These are phyloP conservation scores for Podarcis cretensis DNA, from an alignment of 2,113 vertebrate genomes.

Conservation along the genomic window DNA sequence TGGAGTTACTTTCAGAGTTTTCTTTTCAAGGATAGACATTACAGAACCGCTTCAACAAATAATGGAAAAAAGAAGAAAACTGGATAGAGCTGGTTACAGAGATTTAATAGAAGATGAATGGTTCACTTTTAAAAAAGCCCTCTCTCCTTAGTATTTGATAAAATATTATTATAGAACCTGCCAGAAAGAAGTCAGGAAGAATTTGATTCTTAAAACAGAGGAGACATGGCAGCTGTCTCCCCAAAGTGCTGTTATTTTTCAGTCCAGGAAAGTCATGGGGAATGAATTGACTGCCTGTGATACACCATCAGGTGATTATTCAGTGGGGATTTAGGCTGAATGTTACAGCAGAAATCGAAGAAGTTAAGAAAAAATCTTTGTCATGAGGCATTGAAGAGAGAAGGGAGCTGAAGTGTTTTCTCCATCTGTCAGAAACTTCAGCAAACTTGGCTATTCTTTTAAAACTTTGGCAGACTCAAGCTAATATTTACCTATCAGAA, in stretches of 20 bases:
- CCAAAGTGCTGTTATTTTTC: background rate
- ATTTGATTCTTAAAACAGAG: background rate
- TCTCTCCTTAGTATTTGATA: background rate
- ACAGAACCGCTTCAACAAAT: background rate
- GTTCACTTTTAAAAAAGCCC: background rate
- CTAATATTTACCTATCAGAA: background rate
- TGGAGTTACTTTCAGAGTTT: background rate
- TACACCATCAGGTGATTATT: background rate
- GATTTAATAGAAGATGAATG: background rate
- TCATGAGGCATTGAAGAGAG: background rate
- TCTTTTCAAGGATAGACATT: background rate
- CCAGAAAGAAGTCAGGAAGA: background rate
- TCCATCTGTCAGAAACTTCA: background rate
- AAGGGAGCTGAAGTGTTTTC: background rate
- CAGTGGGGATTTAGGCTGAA: background rate
- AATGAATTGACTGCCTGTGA: background rate
- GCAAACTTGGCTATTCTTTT: background rate
- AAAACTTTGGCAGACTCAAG: background rate
- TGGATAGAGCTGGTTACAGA: background rate
- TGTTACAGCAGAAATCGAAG: background rate
- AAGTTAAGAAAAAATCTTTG: background rate
- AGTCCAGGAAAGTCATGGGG: background rate
- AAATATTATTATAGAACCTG: background rate
- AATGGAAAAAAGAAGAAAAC: background rate
- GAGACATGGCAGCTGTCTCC: background rate